Evolutionary conservation across 2,888 invertebrate species (phyloP), one percentile per base, ranked within the genome.

Genomic region (Antheraea assamensis): DNA sequence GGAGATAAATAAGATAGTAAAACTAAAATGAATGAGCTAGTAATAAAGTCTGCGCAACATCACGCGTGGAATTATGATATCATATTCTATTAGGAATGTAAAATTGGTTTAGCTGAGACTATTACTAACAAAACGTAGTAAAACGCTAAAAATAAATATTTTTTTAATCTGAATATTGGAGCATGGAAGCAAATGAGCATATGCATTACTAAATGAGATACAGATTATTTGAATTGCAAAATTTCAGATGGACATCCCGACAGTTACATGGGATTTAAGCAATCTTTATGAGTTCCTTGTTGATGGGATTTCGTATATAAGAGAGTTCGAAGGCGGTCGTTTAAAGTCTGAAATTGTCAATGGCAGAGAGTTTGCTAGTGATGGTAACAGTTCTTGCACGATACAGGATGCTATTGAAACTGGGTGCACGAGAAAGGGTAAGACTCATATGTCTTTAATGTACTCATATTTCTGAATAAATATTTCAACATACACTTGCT

Each of bases 171-270:
- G n/a, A n/a, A 55, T n/a, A 55, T n/a, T n/a, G 21, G 1, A 55
- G n/a, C 8, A n/a, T 55, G 7, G n/a, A n/a, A 55, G n/a, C 21
- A 7, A 55, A 55, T n/a, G 19, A 55, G 7, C 19, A 21, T 55
- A n/a, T 8, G 8, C 2, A 8, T 8, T n/a, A n/a, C 55, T 35
- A 55, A 55, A n/a, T 55, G 8, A n/a, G 8, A 10, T 55, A 21
- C 19, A 10, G 10, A 8, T 55, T 8, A 55, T 55, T 8, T 5
- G 19, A 55, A 55, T 55, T 55, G 10, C n/a, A 55, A 55, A 47
- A 52, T 78, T 80, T 8, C 74, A 87, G 87, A 80, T 86, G 13
- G 78, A 82, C 5, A 80, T 82, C 17, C 80, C 84, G 3, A 86
- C 87, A 7, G 81, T 84, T 0, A 35, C 78, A 0, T 79, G 83